phyloP scores from a whole-genome alignment of 1,140 invertebrate genomes.

The Pararge aegeria region DNA sequence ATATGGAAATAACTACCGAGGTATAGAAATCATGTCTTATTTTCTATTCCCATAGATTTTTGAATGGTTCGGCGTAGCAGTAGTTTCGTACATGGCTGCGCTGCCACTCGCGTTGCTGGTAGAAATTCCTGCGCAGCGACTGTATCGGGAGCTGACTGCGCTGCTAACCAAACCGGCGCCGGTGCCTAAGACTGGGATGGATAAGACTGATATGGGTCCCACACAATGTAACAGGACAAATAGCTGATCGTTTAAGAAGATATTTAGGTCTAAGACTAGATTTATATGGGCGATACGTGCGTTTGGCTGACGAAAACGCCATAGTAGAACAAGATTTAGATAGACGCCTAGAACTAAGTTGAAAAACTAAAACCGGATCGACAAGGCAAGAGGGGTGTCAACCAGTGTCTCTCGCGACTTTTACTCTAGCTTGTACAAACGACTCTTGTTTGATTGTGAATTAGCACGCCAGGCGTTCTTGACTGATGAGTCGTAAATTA shows the following conservation, averaged over 20 bases:
- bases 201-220: slow-evolving; percentile 6
- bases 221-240: slow-evolving; percentile 1
- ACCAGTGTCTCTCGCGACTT: too few relatives aligned
- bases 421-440: too few relatives aligned
- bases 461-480: too few relatives aligned
- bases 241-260: not conserved
- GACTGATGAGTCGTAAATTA: too few relatives aligned
- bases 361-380: too few relatives aligned
- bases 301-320: too few relatives aligned
- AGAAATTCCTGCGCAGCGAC: slow-evolving; percentile 55
- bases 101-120: slow-evolving; percentile 63
- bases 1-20: too few relatives aligned
- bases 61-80: slow-evolving; percentile 58
- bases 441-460: too few relatives aligned
- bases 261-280: not conserved
- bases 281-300: not conserved
- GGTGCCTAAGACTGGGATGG: not conserved
- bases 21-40: too few relatives aligned
- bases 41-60: slow-evolving; percentile 40
- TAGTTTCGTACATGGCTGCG: slow-evolving; percentile 56
- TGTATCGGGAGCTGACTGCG: slow-evolving; percentile 43
- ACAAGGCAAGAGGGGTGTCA: too few relatives aligned
- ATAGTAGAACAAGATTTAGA: too few relatives aligned
- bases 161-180: not conserved
- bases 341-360: too few relatives aligned